phyloP scores from a whole-genome alignment of 2,888 invertebrate genomes.

The Myopa tessellatipennis region DNA sequence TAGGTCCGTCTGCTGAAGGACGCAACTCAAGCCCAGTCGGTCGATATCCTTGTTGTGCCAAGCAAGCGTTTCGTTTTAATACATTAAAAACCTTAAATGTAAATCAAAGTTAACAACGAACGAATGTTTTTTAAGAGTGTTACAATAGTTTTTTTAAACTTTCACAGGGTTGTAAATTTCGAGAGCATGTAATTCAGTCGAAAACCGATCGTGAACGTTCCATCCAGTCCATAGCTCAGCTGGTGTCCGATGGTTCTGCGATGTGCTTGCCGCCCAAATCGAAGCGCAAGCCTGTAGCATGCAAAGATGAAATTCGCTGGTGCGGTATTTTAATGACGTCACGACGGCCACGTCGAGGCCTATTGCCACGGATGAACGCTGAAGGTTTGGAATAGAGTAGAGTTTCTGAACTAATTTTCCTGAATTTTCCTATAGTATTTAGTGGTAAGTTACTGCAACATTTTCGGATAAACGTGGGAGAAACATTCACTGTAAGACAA shows the following conservation, averaged over 20 bases:
- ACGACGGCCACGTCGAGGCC: constrained; percentile 64
- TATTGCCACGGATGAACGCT: constrained; percentile 61
- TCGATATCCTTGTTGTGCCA: constrained; percentile 88
- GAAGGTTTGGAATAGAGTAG: constrained; percentile 50
- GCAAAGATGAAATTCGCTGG: constrained; percentile 60
- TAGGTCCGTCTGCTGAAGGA: constrained; percentile 73
- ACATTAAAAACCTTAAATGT: constrained; percentile 60
- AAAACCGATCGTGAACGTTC: constrained; percentile 76
- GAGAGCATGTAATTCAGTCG: constrained; percentile 77
- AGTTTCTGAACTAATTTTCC: neutral
- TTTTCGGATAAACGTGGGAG: no score
- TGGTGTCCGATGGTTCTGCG: constrained; percentile 63
- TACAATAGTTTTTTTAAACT: neutral
- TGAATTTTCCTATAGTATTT: neutral
- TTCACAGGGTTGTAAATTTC: constrained; percentile 78
- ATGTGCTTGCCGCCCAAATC: constrained; percentile 59
- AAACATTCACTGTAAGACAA: no score
- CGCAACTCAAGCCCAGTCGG: constrained; percentile 78
- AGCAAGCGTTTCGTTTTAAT: constrained; percentile 76
- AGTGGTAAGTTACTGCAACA: neutral
- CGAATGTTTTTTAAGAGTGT: neutral
- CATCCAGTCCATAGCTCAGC: constrained; percentile 69
- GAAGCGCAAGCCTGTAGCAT: constrained; percentile 54
- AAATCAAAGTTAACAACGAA: neutral
- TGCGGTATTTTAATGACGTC: constrained; percentile 64